Base-by-base conservation (phyloP, 2,797 vertebrate genomes). In the Kryptolebias ocellatus region DNA sequence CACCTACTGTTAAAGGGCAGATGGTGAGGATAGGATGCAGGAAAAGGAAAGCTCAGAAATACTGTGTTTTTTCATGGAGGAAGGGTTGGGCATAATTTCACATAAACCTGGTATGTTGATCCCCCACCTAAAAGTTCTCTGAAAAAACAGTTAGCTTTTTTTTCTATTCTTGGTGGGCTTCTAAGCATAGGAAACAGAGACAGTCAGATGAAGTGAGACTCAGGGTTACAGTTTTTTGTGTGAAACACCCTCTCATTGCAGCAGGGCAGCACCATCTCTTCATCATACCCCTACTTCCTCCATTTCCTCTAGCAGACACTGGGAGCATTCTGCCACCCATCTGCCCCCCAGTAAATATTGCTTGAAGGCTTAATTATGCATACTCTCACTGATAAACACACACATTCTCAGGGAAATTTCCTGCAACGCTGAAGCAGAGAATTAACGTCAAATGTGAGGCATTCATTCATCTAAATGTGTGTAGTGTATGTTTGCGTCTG, bases 331-430 rank as follows among this genome's bases (percentile, higher is more conserved):
- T 94, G 85, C 85, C 78, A 77, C 86, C 87, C 83, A 91, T 89
- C 89, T 89, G 84, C 86, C 84, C 84, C 59, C 88, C 85, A 91
- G 92, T 92, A 94, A 93, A 94, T 94, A 92, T 93, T 92, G 93
- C 93, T 92, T 82, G 87, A 94, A 93, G 92, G 89, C 92, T 86
- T 91, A 93, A 93, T 93, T 92, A 90, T 80, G 84, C 87, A 78
- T 84, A 77, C 77, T 73, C 72, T 75, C 78, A 45, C 79, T 64
- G 66, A 83, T 78, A 76, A 63, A 77, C 57, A 53, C 59, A 77
- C 39, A 88, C 68, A 82, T 80, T 90, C 90, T 91, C 80, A 77
- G 76, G 46, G 42, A 92, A 91, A 93, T 93, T 90, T 93, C 92
- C 90, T 91, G 90, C 86, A 80, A 87, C 45, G 70, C 83, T 81